phyloP scores from a whole-genome alignment of 2,113 vertebrate species.

The Orcinus orca region DNA sequence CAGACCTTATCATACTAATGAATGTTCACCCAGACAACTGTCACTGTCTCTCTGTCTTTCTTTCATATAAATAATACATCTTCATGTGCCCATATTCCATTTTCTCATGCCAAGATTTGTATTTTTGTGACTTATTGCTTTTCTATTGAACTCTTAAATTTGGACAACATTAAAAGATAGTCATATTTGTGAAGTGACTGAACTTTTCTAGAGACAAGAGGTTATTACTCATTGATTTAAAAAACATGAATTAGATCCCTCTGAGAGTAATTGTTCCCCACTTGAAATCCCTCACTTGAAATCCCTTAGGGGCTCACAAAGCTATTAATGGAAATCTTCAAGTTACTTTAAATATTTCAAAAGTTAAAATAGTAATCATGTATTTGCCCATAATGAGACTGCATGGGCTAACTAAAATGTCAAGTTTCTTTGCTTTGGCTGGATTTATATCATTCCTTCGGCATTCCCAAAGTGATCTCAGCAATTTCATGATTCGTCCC shows the following conservation, averaged over 20 bases:
- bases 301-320: neutral
- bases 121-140: neutral
- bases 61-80: neutral
- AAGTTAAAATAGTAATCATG: neutral
- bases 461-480: neutral
- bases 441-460: neutral
- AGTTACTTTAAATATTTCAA: conserved; percentile 15
- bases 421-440: conserved; percentile 14
- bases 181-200: neutral
- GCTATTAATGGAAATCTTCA: neutral
- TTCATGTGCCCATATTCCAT: neutral
- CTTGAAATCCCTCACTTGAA: neutral
- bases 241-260: neutral
- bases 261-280: neutral
- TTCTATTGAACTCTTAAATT: neutral
- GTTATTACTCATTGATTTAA: neutral
- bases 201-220: neutral
- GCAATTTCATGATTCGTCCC: neutral
- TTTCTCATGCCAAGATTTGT: neutral
- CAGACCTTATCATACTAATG: neutral
- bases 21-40: neutral
- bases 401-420: neutral
- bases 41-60: neutral
- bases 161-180: conserved; percentile 23
- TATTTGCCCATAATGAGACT: neutral